Conservation (phyloP, 2,888 invertebrate genomes). For the Prenolepis imparis region DNA sequence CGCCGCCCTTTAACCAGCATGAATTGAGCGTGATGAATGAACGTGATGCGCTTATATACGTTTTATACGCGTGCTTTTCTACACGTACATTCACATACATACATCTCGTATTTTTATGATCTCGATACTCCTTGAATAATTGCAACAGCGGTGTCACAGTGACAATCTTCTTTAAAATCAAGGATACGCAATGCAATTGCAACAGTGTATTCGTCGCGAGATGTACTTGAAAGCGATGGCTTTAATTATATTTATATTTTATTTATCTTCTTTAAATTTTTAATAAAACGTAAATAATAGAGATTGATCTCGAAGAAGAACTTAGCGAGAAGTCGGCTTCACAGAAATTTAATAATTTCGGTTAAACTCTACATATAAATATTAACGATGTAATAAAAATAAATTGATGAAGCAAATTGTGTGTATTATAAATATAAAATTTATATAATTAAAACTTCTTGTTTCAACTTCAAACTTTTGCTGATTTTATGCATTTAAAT, state of each 20-base stretch:
- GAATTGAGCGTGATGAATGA: constrained; percentile 55
- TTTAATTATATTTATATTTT: constrained; percentile 17
- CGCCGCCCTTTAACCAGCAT: constrained; percentile 21
- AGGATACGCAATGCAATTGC: constrained; percentile 45
- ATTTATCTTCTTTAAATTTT: no score
- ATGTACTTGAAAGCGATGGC: constrained; percentile 19
- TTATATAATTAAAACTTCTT: background rate
- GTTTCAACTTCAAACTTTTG: background rate
- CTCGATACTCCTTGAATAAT: constrained; percentile 47
- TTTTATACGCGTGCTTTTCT: constrained; percentile 42
- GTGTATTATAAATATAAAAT: background rate
- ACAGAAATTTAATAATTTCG: background rate
- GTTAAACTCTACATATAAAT: background rate
- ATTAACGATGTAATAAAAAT: background rate
- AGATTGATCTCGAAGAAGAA: constrained; percentile 1
- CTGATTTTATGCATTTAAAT: background rate
- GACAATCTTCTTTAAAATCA: constrained; percentile 62
- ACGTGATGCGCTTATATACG: constrained; percentile 29
- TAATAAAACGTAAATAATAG: constrained; percentile 29
- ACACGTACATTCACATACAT: background rate
- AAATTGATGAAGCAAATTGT: background rate
- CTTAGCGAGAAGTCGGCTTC: background rate
- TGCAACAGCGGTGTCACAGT: constrained; percentile 23
- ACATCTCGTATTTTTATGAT: constrained; percentile 16
- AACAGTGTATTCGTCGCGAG: constrained; percentile 16